Evolutionary conservation across 2,888 invertebrate genomes (phyloP).

Genomic region (Mamestra brassicae): DNA sequence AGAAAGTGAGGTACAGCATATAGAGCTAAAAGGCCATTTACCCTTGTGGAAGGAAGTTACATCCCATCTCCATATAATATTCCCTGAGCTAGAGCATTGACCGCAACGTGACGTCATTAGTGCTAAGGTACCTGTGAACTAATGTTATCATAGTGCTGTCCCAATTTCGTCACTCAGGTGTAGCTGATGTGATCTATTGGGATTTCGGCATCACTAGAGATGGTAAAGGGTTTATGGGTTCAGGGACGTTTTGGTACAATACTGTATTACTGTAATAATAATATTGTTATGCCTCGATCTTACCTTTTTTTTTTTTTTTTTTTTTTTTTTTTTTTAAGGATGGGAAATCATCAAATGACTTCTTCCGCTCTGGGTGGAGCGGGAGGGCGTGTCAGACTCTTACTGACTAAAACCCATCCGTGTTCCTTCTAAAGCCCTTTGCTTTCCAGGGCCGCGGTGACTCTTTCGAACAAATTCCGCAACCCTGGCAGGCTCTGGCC

Average conservation of each 20-base stretch:
- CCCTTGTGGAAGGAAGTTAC: background rate
- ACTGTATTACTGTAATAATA: slow-evolving; percentile 2
- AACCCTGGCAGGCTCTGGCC: no score
- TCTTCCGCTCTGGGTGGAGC: no score
- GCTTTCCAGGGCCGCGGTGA: no score
- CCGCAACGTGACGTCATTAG: slow-evolving; percentile 29
- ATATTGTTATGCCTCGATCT: background rate
- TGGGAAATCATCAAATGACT: no score
- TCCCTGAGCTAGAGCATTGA: background rate
- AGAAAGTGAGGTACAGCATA: background rate
- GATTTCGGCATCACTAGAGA: background rate
- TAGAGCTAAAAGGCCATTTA: slow-evolving; percentile 9
- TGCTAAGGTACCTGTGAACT: slow-evolving; percentile 21
- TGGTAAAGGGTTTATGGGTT: background rate
- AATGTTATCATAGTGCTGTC: slow-evolving; percentile 14
- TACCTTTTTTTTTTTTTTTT: no score
- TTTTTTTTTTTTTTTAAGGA: no score
- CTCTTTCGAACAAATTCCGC: no score
- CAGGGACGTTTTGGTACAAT: background rate
- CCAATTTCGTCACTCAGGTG: slow-evolving; percentile 14
- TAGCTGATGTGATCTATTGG: background rate
- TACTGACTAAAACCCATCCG: no score
- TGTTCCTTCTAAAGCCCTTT: no score
- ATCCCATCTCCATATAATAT: slow-evolving; percentile 8
- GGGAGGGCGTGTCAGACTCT: no score